Conservation (phyloP, 2,113 vertebrate genomes). For the Anhinga rufa region DNA sequence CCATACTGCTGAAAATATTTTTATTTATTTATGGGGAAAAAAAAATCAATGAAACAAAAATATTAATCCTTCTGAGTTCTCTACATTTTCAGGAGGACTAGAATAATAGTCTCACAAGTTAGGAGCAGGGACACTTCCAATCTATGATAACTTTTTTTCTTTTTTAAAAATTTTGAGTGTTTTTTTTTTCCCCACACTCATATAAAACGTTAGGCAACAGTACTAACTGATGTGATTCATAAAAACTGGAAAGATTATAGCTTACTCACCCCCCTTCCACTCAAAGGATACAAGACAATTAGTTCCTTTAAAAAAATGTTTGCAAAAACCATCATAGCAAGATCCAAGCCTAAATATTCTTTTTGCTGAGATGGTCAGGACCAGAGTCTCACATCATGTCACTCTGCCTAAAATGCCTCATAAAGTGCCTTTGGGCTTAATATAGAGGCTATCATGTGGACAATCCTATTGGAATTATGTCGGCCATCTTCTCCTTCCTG, state of each 20-base stretch:
- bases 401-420: background rate
- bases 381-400: accelerated
- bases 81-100: background rate
- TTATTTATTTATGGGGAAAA: background rate
- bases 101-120: background rate
- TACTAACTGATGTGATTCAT: background rate
- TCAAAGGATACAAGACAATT: background rate
- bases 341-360: background rate
- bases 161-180: background rate
- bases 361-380: background rate
- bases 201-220: background rate
- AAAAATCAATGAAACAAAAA: background rate
- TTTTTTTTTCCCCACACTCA: too few species aligned
- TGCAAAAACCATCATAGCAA: background rate
- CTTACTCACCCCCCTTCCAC: background rate
- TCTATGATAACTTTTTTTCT: background rate
- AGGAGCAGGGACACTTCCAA: background rate
- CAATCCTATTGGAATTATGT: background rate
- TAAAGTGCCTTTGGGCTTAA: background rate
- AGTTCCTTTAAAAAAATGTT: background rate
- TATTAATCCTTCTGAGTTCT: background rate
- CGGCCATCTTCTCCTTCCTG: background rate
- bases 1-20: background rate
- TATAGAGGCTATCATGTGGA: background rate
- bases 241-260: background rate